A percentile compares a stretch with the other conserved stretches of the same genome.
These are phyloP conservation scores for Megalurothrips usitatus DNA, from an alignment of 2,888 invertebrate genomes.

Conservation along the genomic window DNA sequence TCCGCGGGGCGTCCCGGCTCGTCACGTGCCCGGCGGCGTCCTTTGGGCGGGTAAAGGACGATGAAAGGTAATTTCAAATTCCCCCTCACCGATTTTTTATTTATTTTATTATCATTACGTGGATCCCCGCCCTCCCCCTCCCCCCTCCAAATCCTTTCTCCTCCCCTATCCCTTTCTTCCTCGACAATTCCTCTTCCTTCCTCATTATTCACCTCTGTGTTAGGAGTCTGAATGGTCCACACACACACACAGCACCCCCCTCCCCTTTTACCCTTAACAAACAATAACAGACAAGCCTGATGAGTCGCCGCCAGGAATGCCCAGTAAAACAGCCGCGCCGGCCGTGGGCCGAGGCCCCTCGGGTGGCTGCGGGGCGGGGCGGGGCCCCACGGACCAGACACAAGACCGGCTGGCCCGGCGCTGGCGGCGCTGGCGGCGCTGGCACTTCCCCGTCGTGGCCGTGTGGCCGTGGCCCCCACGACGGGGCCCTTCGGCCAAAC, in stretches of 20 bases:
- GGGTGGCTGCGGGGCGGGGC: too few relatives aligned
- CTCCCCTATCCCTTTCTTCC: too few relatives aligned
- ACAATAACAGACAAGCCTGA: slow-evolving; percentile 17
- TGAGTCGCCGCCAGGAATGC: slow-evolving; percentile 3
- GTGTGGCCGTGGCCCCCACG: too few relatives aligned
- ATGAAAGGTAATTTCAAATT: slow-evolving; percentile 9
- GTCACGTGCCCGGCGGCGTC: background rate
- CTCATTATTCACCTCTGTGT: slow-evolving; percentile 20
- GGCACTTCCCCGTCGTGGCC: too few relatives aligned
- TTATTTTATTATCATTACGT: background rate
- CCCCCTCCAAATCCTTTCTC: too few relatives aligned
- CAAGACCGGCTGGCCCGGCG: too few relatives aligned
- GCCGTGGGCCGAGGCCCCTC: too few relatives aligned
- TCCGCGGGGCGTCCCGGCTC: background rate
- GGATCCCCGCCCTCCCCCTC: too few relatives aligned
- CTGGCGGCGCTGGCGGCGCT: too few relatives aligned
- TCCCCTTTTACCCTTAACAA: background rate
- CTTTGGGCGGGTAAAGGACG: background rate
- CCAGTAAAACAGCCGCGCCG: background rate
- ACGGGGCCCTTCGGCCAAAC: slow-evolving; percentile 12
- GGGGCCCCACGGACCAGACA: too few relatives aligned
- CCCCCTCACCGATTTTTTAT: background rate
- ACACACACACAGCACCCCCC: background rate
- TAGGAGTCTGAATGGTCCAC: slow-evolving; percentile 1
- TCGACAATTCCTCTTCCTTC: background rate